These are phyloP conservation scores for Meloidogyne exigua DNA, from an alignment of 1,140 invertebrate species.

Conservation along the genomic window DNA sequence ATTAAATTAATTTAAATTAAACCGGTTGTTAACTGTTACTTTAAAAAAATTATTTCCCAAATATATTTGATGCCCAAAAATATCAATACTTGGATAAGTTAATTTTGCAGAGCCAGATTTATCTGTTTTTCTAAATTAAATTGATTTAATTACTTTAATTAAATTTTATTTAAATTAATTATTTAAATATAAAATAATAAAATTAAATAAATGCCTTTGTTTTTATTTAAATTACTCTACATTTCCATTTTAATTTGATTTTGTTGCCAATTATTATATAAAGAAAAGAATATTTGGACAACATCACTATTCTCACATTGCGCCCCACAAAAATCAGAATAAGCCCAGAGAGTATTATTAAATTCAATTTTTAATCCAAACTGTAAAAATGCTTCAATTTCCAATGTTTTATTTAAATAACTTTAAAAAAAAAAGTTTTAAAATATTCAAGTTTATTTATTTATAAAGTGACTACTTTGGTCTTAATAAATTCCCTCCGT, in stretches of 20 bases:
- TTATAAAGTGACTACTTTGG: too few relatives aligned
- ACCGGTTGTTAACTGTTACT: conserved; percentile 57
- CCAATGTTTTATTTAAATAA: conserved; percentile 57
- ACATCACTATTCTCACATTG: conserved; percentile 60
- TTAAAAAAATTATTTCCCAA: conserved; percentile 61
- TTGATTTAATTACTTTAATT: too few relatives aligned
- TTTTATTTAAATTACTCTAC: too few relatives aligned
- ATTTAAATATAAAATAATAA: too few relatives aligned
- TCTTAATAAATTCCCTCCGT: conserved; percentile 52
- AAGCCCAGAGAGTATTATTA: conserved; percentile 47
- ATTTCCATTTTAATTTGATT: conserved; percentile 32
- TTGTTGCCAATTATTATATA: conserved; percentile 57
- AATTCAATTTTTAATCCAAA: conserved; percentile 55
- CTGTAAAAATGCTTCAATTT: conserved; percentile 59
- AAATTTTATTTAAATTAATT: too few relatives aligned
- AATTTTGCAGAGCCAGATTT: conserved; percentile 44
- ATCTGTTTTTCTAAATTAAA: too few relatives aligned
- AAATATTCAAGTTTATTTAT: too few relatives aligned
- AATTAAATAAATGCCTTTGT: too few relatives aligned
- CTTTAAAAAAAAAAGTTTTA: conserved; percentile 23
- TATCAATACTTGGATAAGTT: conserved; percentile 57
- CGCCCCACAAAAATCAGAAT: conserved; percentile 59
- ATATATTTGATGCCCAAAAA: conserved; percentile 57
- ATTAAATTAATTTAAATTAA: conserved; percentile 10
- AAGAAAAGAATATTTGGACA: conserved; percentile 57